Evolutionary conservation across 64 coral and sea anemone species (phyloP).

Genomic region (Astreopora myriophthalma): DNA sequence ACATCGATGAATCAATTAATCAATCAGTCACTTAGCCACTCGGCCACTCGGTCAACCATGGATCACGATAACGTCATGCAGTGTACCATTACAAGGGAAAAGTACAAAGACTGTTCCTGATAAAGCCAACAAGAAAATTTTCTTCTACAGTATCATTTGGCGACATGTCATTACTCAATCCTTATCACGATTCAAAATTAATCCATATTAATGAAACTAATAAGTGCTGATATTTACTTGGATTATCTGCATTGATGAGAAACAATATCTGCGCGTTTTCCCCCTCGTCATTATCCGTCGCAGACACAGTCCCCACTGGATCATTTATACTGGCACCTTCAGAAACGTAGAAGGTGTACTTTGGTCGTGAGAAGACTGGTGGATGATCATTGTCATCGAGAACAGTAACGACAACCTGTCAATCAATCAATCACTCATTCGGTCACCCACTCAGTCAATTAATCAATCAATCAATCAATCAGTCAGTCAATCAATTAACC

Average conservation of each 20-base stretch:
- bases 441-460: neutral
- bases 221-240: conserved; percentile 17
- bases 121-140: too few relatives aligned
- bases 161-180: neutral
- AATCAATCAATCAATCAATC: neutral
- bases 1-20: neutral
- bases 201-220: neutral
- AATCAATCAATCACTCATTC: neutral
- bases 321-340: conserved; percentile 53
- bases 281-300: conserved; percentile 67
- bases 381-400: conserved; percentile 80
- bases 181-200: neutral
- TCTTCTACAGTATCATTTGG: too few relatives aligned
- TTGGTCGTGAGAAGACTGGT: conserved; percentile 61
- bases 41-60: neutral
- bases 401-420: conserved; percentile 75
- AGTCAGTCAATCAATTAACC: too few relatives aligned
- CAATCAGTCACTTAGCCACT: neutral
- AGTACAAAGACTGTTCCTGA: too few relatives aligned
- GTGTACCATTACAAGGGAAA: too few relatives aligned
- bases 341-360: conserved; percentile 42
- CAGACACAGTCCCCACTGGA: conserved; percentile 38
- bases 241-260: conserved; percentile 48
- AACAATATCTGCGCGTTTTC: conserved; percentile 64
- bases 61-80: too few relatives aligned